These are phyloP conservation scores for Subanguina moxae DNA, from an alignment of 1,140 invertebrate genomes.

Conservation along the genomic window DNA sequence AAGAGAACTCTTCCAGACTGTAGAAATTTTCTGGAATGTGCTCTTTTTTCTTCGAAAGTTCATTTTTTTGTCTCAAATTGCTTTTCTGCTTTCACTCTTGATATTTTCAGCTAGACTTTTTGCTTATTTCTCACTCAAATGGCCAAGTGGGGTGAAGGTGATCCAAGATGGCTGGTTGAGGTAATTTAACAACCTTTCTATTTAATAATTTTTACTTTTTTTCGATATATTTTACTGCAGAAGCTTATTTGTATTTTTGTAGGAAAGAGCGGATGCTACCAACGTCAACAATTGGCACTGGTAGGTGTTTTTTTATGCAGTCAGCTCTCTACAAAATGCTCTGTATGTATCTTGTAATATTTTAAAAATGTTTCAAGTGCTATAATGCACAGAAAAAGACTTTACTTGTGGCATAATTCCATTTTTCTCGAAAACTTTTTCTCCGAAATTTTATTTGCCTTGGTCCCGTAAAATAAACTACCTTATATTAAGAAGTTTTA, in stretches of 20 bases:
- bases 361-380: conserved; percentile 4
- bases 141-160: conserved; percentile 42
- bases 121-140: conserved; percentile 13
- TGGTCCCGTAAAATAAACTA: no score
- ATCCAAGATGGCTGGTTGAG: conserved; percentile 98
- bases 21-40: not conserved
- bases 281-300: conserved; percentile 99
- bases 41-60: not conserved
- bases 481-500: no score
- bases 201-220: no score
- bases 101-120: not conserved
- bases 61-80: not conserved
- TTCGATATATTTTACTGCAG: no score
- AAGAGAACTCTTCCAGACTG: not conserved
- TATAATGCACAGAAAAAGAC: not conserved
- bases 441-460: no score
- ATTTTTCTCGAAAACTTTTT: no score
- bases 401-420: not conserved
- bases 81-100: not conserved
- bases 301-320: conserved; percentile 65
- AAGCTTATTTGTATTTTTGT: no score
- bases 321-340: no score
- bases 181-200: no score
- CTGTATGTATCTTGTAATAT: no score
- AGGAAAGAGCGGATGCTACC: conserved; percentile 81